Evolutionary conservation across 2,888 invertebrate genomes (phyloP).

Genomic region (Anoncus sp.): DNA sequence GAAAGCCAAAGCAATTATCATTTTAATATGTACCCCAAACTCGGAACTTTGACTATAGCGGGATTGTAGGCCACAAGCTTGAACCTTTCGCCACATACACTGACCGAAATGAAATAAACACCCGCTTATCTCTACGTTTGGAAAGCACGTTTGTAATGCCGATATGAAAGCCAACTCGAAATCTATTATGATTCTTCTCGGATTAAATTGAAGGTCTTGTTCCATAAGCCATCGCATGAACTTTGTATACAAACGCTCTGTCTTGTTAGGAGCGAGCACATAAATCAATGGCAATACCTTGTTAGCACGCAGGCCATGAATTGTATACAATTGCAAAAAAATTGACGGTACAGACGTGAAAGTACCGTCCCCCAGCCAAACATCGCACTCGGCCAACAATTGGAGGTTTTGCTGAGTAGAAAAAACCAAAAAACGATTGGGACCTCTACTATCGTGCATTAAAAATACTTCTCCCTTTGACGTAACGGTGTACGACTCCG

Average conservation of each 20-base stretch:
- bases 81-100: too few species aligned
- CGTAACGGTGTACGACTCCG: constrained; percentile 26
- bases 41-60: constrained; percentile 1
- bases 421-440: too few species aligned
- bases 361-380: constrained; percentile 39
- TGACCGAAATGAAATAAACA: constrained; percentile 43
- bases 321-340: constrained; percentile 38
- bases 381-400: constrained; percentile 27
- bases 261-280: constrained; percentile 41
- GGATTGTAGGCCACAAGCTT: constrained; percentile 25
- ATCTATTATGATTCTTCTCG: constrained; percentile 29
- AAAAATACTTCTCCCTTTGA: constrained; percentile 27
- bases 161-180: constrained; percentile 27
- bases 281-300: constrained; percentile 39
- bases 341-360: constrained; percentile 33
- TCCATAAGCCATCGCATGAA: constrained; percentile 33
- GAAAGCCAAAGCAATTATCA: constrained; percentile 17
- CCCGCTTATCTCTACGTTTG: constrained; percentile 16
- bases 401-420: constrained; percentile 21
- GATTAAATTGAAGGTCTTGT: constrained; percentile 6
- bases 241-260: constrained; percentile 37
- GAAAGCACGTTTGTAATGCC: constrained; percentile 9
- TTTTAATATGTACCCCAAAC: constrained; percentile 7
- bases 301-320: constrained; percentile 34
- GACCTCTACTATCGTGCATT: constrained; percentile 29